A percentile compares a stretch with the other conserved stretches of the same genome.
Conservation (phyloP, 2,113 vertebrate species). For the Tursiops truncatus region DNA sequence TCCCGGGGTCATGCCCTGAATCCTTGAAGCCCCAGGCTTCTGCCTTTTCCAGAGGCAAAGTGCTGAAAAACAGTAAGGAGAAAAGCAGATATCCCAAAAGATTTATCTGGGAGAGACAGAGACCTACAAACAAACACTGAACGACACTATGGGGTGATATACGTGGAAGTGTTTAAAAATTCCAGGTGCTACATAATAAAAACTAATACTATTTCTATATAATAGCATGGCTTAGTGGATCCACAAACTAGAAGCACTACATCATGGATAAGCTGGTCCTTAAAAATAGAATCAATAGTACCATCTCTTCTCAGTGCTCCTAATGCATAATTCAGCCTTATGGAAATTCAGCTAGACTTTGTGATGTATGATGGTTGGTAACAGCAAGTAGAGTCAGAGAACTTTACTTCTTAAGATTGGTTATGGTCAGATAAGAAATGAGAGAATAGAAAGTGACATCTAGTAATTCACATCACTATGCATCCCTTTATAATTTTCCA, state of each 20-base stretch:
- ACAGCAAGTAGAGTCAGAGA: background rate
- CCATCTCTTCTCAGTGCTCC: background rate
- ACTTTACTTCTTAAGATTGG: background rate
- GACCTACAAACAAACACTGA: background rate
- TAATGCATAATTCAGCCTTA: conserved; percentile 37
- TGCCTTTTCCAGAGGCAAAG: background rate
- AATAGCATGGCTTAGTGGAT: background rate
- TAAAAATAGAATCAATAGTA: conserved; percentile 28
- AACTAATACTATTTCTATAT: conserved; percentile 19
- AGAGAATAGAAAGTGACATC: background rate
- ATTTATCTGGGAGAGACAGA: background rate
- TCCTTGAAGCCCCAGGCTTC: background rate
- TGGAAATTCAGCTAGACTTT: background rate
- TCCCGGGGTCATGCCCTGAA: background rate
- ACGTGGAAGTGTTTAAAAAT: background rate
- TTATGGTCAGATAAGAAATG: background rate
- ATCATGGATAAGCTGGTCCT: conserved; percentile 30
- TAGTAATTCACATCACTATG: background rate
- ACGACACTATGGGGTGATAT: background rate
- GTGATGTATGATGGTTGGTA: background rate
- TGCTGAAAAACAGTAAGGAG: background rate
- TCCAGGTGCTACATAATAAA: conserved; percentile 21
- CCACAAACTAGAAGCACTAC: background rate
- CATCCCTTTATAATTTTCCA: background rate
- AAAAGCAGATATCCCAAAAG: background rate